phyloP scores from a whole-genome alignment of 2,888 invertebrate genomes.

The Amaurobius ferox region DNA sequence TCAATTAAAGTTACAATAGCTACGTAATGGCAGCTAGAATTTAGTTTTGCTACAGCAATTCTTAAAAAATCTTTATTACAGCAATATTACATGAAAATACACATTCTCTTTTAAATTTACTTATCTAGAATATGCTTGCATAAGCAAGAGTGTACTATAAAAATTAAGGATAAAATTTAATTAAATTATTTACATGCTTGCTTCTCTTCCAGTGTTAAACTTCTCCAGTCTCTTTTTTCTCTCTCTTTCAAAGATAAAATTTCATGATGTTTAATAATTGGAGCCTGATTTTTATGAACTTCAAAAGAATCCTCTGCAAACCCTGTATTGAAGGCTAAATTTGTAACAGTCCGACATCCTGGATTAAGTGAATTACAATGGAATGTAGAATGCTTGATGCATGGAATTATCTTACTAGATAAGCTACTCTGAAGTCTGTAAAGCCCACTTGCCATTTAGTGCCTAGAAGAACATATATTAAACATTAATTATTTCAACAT shows the following conservation, averaged over 20 bases:
- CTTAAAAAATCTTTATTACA: too few relatives aligned
- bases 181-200: slow-evolving; percentile 81
- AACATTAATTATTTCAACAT: not conserved
- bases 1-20: too few relatives aligned
- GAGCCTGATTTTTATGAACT: not conserved
- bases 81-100: too few relatives aligned
- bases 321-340: slow-evolving; percentile 35
- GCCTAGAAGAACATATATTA: slow-evolving; percentile 5
- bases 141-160: too few relatives aligned
- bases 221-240: slow-evolving; percentile 96
- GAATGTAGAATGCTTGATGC: slow-evolving; percentile 41
- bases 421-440: slow-evolving; percentile 32
- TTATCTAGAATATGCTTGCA: too few relatives aligned
- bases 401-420: slow-evolving; percentile 29
- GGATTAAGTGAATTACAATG: not conserved
- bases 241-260: slow-evolving; percentile 88
- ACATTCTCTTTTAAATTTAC: too few relatives aligned
- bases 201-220: slow-evolving; percentile 91
- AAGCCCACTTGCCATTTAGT: slow-evolving; percentile 68
- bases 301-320: slow-evolving; percentile 12
- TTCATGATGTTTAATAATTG: slow-evolving; percentile 80
- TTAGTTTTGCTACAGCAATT: too few relatives aligned
- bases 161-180: not conserved
- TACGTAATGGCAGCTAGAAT: too few relatives aligned
- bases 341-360: slow-evolving; percentile 35